Base-by-base conservation (phyloP, 2,797 vertebrate species). In the Bryconaethiops microstoma region DNA sequence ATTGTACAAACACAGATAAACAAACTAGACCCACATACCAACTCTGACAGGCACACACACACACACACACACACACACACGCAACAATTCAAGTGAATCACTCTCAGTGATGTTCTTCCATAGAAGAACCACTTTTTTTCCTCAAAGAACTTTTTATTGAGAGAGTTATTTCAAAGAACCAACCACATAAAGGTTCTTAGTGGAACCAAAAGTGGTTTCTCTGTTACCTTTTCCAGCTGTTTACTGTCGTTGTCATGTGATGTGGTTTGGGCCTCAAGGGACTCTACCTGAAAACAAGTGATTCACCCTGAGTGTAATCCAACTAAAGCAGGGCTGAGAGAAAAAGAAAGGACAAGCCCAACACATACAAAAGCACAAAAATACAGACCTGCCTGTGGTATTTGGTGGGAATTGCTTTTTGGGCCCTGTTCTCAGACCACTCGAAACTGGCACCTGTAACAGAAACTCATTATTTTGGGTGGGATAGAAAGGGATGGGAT, bases 321-420 rank as follows among this genome's bases (percentile, higher is more conserved):
- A 4, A 35, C 21, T 67, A 65, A 77, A 77, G 68, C n/a, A 45
- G 5, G 40, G 45, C 63, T 54, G 3, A 77, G 9, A 54, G 75
- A 77, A 67, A 54, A 21, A 65, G 59, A 65, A 57, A 72, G 21
- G 54, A 52, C 59, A 17, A 75, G 62, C 79, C 52, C 23, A 75
- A 29, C 13, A 23, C 8, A 14, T 21, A 80, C 78, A 81, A 81
- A 69, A 42, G 42, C 13, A 74, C 86, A 19, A 71, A 83, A 79
- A 84, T 25, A 85, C 87, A 91, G 88, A 92, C 88, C 91, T 89
- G 84, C 86, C 86, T 91, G 89, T 50, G 87, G 88, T 60, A 83
- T 63, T 40, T 59, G 62, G 62, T 54, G 21, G 67, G 25, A 9
- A 54, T 79, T 80, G 45, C 42, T 76, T 25, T 63, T 50, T 74